Percentiles rank a stretch among this genome's conserved stretches.
These are phyloP conservation scores for Drosophila ezoana DNA, from an alignment of 2,888 invertebrate species.

Conservation along the genomic window DNA sequence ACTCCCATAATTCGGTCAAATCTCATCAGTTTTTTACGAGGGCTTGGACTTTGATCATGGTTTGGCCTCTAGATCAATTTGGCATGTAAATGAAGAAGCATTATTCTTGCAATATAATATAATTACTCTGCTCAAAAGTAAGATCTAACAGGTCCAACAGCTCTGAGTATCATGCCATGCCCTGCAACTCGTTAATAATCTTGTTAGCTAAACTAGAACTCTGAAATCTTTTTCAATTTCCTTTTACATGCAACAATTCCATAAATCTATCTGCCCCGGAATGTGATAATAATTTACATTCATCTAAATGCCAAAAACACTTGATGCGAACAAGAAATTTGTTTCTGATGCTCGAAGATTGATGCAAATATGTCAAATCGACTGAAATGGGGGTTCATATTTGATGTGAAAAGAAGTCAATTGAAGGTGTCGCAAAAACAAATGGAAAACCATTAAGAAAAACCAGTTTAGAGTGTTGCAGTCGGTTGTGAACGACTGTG, in stretches of 20 bases:
- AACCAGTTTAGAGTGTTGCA: background rate
- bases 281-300: constrained; percentile 19
- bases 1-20: too few relatives aligned
- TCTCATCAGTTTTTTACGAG: too few relatives aligned
- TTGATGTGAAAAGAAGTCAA: constrained; percentile 17
- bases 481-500: background rate
- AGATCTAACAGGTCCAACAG: too few relatives aligned
- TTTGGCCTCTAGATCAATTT: too few relatives aligned
- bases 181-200: too few relatives aligned
- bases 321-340: background rate
- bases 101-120: too few relatives aligned
- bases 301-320: background rate
- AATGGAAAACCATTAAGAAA: background rate
- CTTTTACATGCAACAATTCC: background rate
- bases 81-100: too few relatives aligned
- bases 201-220: background rate
- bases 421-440: constrained; percentile 1
- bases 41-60: too few relatives aligned
- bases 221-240: background rate
- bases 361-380: constrained; percentile 3
- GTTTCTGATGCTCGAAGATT: constrained; percentile 5
- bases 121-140: too few relatives aligned
- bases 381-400: background rate
- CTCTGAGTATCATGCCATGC: too few relatives aligned
- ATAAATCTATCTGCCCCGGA: background rate